Evolutionary conservation across 37 sponge, comb jelly and placozoan genomes (phyloP), one percentile per base, ranked within the genome.

Genomic region (Mnemiopsis leidyi): DNA sequence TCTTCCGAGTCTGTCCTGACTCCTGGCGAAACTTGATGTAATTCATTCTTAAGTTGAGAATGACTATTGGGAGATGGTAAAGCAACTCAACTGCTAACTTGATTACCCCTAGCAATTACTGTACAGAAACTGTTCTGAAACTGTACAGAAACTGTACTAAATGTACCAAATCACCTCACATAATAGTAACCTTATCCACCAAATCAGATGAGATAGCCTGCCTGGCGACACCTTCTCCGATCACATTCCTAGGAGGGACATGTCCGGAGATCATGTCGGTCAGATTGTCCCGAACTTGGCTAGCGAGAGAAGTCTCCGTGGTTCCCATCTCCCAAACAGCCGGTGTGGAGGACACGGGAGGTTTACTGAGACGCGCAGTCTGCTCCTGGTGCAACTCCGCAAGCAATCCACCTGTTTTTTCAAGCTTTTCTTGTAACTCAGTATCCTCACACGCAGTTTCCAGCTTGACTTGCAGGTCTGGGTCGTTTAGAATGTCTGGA

Each of bases 401-500:
- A 20, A 85, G 40, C 48, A 85, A 26, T 29, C 36, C 61, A 5
- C 61, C 23, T 23, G 40, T 85, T 37, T 85, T 37, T 26, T 38
- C 40, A 7, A 85, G 35, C 48, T 85, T 85, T 13, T 39, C 61
- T 37, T 85, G 30, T 3, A 85, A 28, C 3, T 85, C 36, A 1
- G 40, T 25, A 21, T 85, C 90, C 90, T 38, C 48, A 29, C 90
- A 85, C 26, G 90, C 90, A 26, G 23, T 13, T n/a, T 85, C 90
- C 23, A 85, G 36, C 48, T 40, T 85, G n/a, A 18, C 25, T 26
- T 85, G 90, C 28, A 85, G 90, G 1, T 7, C 61, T n/a, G 90
- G 90, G 30, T 85, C 90, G 90, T 85, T 85, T 3, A 85, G 38
- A 9, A 85, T 85, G 30, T 85, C 90, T 0, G 90, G 90, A 38